Evolutionary conservation across 2,797 vertebrate genomes (phyloP), one percentile per base, ranked within the genome.

Genomic region (Lerista edwardsae): DNA sequence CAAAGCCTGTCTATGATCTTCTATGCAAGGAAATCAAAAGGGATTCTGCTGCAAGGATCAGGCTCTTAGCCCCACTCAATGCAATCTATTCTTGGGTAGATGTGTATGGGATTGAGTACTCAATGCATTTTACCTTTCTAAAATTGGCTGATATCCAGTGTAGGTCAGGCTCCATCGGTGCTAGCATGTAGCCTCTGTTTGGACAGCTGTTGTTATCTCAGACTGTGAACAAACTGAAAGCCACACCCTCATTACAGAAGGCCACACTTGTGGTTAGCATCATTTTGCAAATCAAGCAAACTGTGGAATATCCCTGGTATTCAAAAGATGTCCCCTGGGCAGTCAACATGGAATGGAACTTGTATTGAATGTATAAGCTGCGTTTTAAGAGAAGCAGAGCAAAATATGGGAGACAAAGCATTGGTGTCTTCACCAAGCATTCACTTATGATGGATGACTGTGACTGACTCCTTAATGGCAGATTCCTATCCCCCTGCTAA

Each of bases 391-490:
- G 7, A 74, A 15, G 11, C 29, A 21, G 34, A 62, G 47, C 1
- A 39, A 39, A 88, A 85, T 55, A 64, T 44, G 67, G 29, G 51
- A 57, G 6, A 34, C 7, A 4, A 55, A 21, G 47, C 9, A 71
- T 79, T 17, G 57, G 57, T 7, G 62, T 44, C 31, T 82, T 69
- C 41, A 41, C 55, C 8, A 31, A 81, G 79, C 41, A 44, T 78
- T 55, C 67, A 8, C 65, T 76, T 69, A 61, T 77, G 73, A 65
- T 75, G 72, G 6, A 9, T 75, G 17, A 47, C 29, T 83, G 55
- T 61, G 29, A 51, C n/a, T 77, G 62, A 23, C 36, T 61, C 51
- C 82, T 61, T 71, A 84, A 69, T 77, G 44, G 55, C 69, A 76
- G 34, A 59, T 84, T n/a, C 39, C n/a, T 59, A 9, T 64, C 27